A percentile compares a stretch with the other conserved stretches of the same genome.
Conservation (phyloP, 2,797 vertebrate genomes). For the Microhierax caerulescens region DNA sequence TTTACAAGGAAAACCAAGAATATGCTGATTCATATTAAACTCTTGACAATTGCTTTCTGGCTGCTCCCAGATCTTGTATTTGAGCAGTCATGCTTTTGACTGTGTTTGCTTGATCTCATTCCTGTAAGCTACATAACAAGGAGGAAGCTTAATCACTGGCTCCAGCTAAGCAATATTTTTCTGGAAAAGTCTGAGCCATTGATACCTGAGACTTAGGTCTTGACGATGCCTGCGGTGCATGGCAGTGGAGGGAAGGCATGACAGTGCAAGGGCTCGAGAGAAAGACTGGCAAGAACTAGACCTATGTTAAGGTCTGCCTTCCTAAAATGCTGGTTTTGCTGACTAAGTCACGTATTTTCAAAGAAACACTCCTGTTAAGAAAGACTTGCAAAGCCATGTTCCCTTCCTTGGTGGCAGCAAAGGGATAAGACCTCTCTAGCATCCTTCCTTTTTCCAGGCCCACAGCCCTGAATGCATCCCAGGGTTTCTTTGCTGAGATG, state of each 20-base stretch:
- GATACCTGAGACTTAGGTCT: neutral
- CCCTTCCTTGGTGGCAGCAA: neutral
- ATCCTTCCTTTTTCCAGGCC: neutral
- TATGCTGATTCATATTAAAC: neutral
- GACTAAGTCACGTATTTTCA: neutral
- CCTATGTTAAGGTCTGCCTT: neutral
- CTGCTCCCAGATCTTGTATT: neutral
- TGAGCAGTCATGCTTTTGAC: neutral
- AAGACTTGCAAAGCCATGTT: neutral
- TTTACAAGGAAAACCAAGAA: slow-evolving; percentile 9
- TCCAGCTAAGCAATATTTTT: neutral
- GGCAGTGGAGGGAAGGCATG: neutral
- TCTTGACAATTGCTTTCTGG: neutral
- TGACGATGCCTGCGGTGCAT: rapidly evolving
- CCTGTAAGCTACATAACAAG: neutral
- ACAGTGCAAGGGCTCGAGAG: neutral
- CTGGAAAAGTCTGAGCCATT: neutral
- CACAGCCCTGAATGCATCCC: neutral
- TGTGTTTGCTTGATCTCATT: neutral
- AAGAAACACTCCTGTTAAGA: neutral
- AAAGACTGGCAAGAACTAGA: neutral
- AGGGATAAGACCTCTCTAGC: neutral
- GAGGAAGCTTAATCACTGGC: neutral
- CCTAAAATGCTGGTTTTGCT: neutral
- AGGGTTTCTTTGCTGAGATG: neutral